These are phyloP conservation scores for Leucozona laternaria DNA, from an alignment of 2,888 invertebrate genomes.

Conservation along the genomic window DNA sequence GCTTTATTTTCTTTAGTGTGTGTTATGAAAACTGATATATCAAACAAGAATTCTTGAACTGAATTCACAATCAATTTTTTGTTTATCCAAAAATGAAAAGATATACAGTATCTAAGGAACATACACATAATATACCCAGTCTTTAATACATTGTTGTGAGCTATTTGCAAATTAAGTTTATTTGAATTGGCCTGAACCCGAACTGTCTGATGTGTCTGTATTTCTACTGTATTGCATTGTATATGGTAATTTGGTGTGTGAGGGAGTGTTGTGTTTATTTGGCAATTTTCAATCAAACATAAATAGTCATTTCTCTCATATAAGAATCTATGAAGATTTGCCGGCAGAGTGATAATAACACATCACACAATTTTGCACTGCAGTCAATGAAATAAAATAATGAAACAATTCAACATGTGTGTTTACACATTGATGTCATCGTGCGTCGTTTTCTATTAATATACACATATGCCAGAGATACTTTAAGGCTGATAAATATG, in stretches of 20 bases:
- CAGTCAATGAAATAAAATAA: not conserved
- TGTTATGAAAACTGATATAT: slow-evolving; percentile 19
- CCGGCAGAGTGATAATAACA: slow-evolving; percentile 21
- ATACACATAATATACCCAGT: too few species aligned
- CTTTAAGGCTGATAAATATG: not conserved
- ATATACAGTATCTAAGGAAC: slow-evolving; percentile 1
- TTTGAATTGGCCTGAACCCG: slow-evolving; percentile 31
- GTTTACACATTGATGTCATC: slow-evolving; percentile 29
- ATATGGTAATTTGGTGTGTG: not conserved
- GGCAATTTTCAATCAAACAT: slow-evolving; percentile 2
- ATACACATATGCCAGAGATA: not conserved
- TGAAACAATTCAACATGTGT: not conserved
- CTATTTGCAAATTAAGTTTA: slow-evolving; percentile 47
- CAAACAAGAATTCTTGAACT: slow-evolving; percentile 27
- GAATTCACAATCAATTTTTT: slow-evolving; percentile 28
- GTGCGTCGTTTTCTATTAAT: slow-evolving; percentile 18
- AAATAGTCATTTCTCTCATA: not conserved
- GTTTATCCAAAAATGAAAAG: slow-evolving; percentile 15
- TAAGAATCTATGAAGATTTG: not conserved
- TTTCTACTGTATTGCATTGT: slow-evolving; percentile 17
- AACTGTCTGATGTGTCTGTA: slow-evolving; percentile 5
- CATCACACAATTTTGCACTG: slow-evolving; percentile 7
- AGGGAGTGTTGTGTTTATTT: slow-evolving; percentile 28
- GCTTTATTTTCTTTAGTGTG: slow-evolving; percentile 15
- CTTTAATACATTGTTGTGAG: not conserved